Evolutionary conservation across 2,797 vertebrate species (phyloP).

Genomic region (Dromococcyx pavoninus): DNA sequence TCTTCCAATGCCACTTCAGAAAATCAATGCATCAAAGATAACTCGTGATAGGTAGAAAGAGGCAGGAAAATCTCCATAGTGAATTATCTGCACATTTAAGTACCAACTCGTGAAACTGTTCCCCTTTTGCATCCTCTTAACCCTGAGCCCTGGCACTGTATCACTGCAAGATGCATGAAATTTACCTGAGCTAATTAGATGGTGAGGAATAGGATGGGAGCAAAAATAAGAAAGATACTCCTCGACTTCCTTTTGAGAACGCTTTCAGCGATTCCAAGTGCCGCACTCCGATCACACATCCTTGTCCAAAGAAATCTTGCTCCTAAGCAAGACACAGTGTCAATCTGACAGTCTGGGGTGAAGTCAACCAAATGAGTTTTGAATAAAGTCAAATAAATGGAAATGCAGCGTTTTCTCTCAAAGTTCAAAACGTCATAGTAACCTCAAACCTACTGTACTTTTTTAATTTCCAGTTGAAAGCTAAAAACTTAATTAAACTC

Average conservation of each 20-base stretch:
- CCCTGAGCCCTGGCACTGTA: not conserved
- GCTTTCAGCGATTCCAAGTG: not conserved
- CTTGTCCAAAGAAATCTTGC: not conserved
- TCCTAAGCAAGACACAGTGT: not conserved
- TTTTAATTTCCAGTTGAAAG: not conserved
- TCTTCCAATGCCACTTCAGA: not conserved
- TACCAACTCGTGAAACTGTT: not conserved
- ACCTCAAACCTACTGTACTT: not conserved
- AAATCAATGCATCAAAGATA: not conserved
- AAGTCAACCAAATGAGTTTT: not conserved
- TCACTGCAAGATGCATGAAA: not conserved
- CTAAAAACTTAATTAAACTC: not conserved
- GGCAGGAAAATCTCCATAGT: fast-evolving
- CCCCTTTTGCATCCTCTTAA: not conserved
- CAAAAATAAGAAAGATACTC: not conserved
- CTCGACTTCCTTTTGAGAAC: not conserved
- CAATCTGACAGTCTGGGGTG: too few relatives aligned
- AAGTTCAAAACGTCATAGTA: not conserved
- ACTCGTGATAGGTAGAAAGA: not conserved
- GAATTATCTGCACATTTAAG: not conserved
- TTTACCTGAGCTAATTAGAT: not conserved
- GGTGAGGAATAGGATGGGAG: not conserved
- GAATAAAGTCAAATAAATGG: not conserved
- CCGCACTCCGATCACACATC: not conserved
- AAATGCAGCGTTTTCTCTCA: not conserved